phyloP scores from a whole-genome alignment of 2,797 vertebrate genomes.

The Leptatherina wallacei region DNA sequence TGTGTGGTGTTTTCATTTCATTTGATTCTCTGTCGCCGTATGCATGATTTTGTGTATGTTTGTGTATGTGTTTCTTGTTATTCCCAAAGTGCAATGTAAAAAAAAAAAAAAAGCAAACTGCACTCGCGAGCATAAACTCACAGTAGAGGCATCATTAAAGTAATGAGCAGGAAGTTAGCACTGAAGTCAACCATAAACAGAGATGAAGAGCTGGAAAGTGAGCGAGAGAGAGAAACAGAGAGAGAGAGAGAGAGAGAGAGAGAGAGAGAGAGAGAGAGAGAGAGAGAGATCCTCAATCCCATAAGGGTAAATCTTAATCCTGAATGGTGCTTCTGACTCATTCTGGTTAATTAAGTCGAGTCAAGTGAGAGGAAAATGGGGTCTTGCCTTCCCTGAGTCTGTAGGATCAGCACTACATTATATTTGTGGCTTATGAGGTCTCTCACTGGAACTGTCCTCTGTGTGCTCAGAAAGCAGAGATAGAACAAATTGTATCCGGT shows the following conservation, averaged over 20 bases:
- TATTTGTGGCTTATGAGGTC: slow-evolving; percentile 62
- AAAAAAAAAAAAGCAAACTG: slow-evolving; percentile 54
- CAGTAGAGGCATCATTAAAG: slow-evolving; percentile 76
- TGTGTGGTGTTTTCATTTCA: slow-evolving; percentile 54
- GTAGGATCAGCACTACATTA: slow-evolving; percentile 69
- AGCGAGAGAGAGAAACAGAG: not conserved
- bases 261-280: not conserved
- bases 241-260: slow-evolving; percentile 23
- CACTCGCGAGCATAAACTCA: slow-evolving; percentile 67
- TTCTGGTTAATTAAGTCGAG: slow-evolving; percentile 81
- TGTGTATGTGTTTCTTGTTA: slow-evolving; percentile 29
- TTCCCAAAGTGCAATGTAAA: slow-evolving; percentile 65
- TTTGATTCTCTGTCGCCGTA: slow-evolving; percentile 51
- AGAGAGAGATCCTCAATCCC: slow-evolving; percentile 66
- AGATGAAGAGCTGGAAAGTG: slow-evolving; percentile 22
- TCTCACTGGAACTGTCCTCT: slow-evolving; percentile 64
- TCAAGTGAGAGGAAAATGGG: slow-evolving; percentile 77
- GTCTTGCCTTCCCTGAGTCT: slow-evolving; percentile 62
- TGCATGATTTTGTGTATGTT: slow-evolving; percentile 31
- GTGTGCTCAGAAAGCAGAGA: slow-evolving; percentile 50
- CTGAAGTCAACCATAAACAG: slow-evolving; percentile 71
- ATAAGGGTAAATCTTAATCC: slow-evolving; percentile 78
- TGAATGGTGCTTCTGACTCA: slow-evolving; percentile 77
- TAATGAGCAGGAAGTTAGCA: slow-evolving; percentile 78
- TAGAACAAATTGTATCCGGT: slow-evolving; percentile 57